Conservation (phyloP, 2,888 invertebrate species). For the Sinohyriopsis cumingii region DNA sequence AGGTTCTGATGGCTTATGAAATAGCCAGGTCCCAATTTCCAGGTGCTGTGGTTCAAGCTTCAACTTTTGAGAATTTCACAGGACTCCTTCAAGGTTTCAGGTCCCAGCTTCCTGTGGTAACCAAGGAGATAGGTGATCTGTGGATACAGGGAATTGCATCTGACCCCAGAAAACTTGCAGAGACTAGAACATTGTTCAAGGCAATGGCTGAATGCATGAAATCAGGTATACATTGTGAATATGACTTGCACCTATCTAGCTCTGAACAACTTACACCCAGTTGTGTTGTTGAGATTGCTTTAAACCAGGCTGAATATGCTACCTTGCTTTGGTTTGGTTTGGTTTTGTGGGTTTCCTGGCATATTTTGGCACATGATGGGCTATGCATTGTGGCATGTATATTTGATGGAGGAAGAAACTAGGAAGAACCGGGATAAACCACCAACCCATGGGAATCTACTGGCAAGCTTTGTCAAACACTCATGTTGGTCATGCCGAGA, state of each 20-base stretch:
- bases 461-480: too few species aligned
- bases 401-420: too few species aligned
- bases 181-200: constrained; percentile 47
- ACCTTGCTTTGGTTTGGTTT: too few species aligned
- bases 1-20: constrained; percentile 59
- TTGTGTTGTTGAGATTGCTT: too few species aligned
- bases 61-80: constrained; percentile 58
- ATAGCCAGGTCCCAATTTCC: constrained; percentile 59
- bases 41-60: constrained; percentile 52
- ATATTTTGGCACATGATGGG: too few species aligned
- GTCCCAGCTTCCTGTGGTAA: constrained; percentile 46
- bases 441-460: too few species aligned
- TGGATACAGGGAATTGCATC: constrained; percentile 66
- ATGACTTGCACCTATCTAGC: background rate
- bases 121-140: constrained; percentile 62
- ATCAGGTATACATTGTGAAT: constrained; percentile 12
- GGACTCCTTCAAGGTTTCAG: constrained; percentile 35
- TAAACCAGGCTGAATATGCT: too few species aligned
- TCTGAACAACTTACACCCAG: too few species aligned
- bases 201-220: constrained; percentile 43
- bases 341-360: too few species aligned
- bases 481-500: too few species aligned
- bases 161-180: constrained; percentile 63
- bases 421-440: too few species aligned
- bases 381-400: too few species aligned